Evolutionary conservation across 2,797 vertebrate genomes (phyloP).

Genomic region (Chaunax sp.): DNA sequence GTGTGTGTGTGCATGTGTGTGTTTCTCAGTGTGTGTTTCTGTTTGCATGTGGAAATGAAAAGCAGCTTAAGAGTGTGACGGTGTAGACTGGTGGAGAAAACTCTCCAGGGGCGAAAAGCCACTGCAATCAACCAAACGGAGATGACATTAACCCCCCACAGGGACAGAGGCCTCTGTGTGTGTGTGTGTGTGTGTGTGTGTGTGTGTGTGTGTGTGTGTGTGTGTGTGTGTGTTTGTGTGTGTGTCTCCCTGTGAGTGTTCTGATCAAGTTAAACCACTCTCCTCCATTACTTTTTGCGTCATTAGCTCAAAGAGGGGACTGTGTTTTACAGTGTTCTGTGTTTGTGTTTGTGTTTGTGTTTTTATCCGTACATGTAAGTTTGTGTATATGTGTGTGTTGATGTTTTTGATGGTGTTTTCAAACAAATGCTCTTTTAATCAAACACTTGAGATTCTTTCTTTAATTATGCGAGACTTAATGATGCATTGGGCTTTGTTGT

Average conservation of each 20-base stretch:
- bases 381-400: background rate
- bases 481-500: constrained; percentile 63
- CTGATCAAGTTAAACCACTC: constrained; percentile 54
- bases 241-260: constrained; percentile 24
- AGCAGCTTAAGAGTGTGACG: constrained; percentile 52
- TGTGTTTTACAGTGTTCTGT: background rate
- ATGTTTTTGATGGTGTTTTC: constrained; percentile 37
- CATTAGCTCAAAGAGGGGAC: constrained; percentile 63
- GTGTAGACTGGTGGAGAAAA: constrained; percentile 56
- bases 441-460: constrained; percentile 73
- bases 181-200: constrained; percentile 28
- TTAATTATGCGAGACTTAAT: constrained; percentile 81
- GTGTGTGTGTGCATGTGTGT: background rate
- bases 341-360: background rate
- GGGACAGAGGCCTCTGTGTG: constrained; percentile 30
- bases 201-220: constrained; percentile 20
- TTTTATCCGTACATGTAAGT: constrained; percentile 1
- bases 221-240: constrained; percentile 22
- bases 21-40: background rate
- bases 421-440: constrained; percentile 75
- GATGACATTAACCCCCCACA: constrained; percentile 72
- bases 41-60: constrained; percentile 50
- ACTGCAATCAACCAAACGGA: constrained; percentile 69
- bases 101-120: constrained; percentile 72
- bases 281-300: constrained; percentile 58